phyloP scores from a whole-genome alignment of 2,888 invertebrate genomes.

The Xestia c-nigrum region DNA sequence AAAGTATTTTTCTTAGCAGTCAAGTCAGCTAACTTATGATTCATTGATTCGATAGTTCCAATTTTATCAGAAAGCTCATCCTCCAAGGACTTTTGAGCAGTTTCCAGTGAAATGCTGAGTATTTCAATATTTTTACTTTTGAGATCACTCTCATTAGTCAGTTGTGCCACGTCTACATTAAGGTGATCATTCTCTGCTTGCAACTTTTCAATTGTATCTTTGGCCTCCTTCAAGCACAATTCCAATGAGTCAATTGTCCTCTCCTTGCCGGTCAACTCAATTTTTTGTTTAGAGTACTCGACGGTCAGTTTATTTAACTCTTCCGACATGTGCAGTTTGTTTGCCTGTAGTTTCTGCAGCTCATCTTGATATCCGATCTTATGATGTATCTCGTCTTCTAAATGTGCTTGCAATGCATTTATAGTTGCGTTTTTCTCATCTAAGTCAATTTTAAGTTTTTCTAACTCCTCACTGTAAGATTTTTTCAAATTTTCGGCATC shows the following conservation, averaged over 20 bases:
- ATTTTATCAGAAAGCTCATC: conserved; percentile 66
- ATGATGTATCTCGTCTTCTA: conserved; percentile 79
- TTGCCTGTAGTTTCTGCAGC: conserved; percentile 66
- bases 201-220: conserved; percentile 58
- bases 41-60: conserved; percentile 56
- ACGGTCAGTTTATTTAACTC: conserved; percentile 65
- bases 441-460: conserved; percentile 72
- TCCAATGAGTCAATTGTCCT: conserved; percentile 70
- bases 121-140: conserved; percentile 68
- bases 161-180: conserved; percentile 62
- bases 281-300: conserved; percentile 63
- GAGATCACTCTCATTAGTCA: conserved; percentile 59
- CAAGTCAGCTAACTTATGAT: conserved; percentile 61
- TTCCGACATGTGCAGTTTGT: conserved; percentile 66
- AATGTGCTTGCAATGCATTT: conserved; percentile 76
- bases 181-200: conserved; percentile 65
- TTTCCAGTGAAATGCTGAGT: conserved; percentile 62
- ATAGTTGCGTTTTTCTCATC: conserved; percentile 78
- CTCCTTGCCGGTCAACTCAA: conserved; percentile 70
- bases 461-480: conserved; percentile 71
- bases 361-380: conserved; percentile 76
- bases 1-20: conserved; percentile 64
- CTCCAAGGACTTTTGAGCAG: conserved; percentile 60
- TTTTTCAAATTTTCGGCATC: conserved; percentile 74
- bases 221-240: conserved; percentile 69